Conservation (phyloP, 2,113 vertebrate species). For the Xiphias gladius region DNA sequence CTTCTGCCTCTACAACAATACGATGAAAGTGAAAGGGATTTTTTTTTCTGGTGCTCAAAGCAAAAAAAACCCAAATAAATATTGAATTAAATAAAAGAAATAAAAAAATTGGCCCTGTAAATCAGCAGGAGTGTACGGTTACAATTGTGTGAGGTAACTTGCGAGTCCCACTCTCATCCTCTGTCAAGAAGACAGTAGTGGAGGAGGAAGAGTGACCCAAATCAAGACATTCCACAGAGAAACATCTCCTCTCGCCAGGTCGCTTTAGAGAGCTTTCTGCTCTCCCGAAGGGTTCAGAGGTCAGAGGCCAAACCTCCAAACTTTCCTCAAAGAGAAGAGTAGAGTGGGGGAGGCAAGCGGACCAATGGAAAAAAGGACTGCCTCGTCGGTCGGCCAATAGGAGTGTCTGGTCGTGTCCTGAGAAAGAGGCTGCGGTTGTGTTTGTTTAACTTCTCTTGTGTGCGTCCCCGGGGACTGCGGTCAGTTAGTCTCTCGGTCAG, state of each 20-base stretch:
- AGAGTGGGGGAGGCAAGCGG: constrained; percentile 27
- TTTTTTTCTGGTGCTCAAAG: too few species aligned
- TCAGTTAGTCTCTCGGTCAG: constrained; percentile 30
- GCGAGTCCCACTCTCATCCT: not conserved
- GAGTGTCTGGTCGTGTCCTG: constrained; percentile 59
- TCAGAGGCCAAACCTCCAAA: constrained; percentile 69
- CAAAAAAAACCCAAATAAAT: too few species aligned
- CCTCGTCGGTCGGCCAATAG: constrained; percentile 56
- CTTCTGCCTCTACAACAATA: not conserved
- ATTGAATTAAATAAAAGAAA: too few species aligned
- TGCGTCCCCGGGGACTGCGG: constrained; percentile 49
- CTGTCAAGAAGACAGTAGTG: constrained; percentile 30
- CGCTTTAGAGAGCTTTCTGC: constrained; percentile 36
- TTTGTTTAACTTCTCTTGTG: constrained; percentile 74
- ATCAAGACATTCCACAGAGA: constrained; percentile 57
- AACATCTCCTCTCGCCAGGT: constrained; percentile 25
- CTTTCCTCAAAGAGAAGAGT: constrained; percentile 48
- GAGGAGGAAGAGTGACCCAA: constrained; percentile 36
- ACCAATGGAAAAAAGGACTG: constrained; percentile 20
- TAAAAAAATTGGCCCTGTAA: constrained; percentile 16
- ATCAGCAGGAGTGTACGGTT: not conserved
- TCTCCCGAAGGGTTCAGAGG: constrained; percentile 68
- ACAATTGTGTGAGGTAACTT: not conserved
- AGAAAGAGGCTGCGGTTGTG: constrained; percentile 62
- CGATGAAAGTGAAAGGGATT: not conserved